Evolutionary conservation across 2,888 invertebrate genomes (phyloP).

Genomic region (Gerris lacustris): DNA sequence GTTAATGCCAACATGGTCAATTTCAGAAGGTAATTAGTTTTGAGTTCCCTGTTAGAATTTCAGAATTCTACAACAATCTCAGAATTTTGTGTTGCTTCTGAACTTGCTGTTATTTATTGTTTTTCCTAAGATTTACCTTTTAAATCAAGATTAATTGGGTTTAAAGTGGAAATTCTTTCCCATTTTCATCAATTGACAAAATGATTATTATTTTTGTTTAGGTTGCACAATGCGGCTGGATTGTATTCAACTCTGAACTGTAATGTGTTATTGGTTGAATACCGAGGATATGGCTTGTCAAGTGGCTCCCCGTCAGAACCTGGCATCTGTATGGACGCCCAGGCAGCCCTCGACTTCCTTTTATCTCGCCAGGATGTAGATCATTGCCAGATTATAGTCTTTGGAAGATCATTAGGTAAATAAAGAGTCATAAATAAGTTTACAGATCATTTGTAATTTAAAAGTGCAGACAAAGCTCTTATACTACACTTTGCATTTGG

Average conservation of each 20-base stretch:
- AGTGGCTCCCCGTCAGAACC: constrained; percentile 76
- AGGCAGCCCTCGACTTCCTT: constrained; percentile 74
- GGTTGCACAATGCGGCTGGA: constrained; percentile 76
- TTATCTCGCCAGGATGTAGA: constrained; percentile 71
- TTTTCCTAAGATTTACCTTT: too few relatives aligned
- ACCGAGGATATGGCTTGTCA: constrained; percentile 86
- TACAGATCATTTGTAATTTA: background rate
- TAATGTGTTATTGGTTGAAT: constrained; percentile 86
- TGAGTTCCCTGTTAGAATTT: too few relatives aligned
- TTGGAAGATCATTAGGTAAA: constrained; percentile 74
- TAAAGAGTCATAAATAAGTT: constrained; percentile 9
- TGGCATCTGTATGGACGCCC: constrained; percentile 77
- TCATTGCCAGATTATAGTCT: constrained; percentile 69
- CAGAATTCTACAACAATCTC: too few relatives aligned
- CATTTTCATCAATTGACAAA: too few relatives aligned
- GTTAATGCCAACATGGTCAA: too few relatives aligned
- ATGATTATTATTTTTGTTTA: constrained; percentile 34
- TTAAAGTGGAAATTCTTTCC: too few relatives aligned
- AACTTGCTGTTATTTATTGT: too few relatives aligned
- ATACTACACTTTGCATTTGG: too few relatives aligned
- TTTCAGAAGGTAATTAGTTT: too few relatives aligned
- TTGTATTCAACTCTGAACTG: constrained; percentile 68
- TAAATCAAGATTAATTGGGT: too few relatives aligned
- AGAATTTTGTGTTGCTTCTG: too few relatives aligned
- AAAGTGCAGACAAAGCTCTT: too few relatives aligned